phyloP scores from a whole-genome alignment of 2,797 vertebrate genomes.

The Galago senegalensis region DNA sequence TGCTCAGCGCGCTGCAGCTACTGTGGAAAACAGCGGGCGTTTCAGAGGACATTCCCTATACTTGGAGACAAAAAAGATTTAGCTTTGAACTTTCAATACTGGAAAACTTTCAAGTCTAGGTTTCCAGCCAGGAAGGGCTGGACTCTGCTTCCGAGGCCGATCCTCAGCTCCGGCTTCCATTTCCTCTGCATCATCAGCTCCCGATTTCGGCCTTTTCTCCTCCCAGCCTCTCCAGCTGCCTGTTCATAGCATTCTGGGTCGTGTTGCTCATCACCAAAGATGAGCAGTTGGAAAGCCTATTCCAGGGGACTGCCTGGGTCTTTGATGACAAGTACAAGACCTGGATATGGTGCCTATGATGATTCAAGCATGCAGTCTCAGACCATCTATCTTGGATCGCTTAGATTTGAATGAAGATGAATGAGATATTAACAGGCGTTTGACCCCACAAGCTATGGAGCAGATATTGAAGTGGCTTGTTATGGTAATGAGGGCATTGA shows the following conservation, averaged over 20 bases:
- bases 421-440: conserved; percentile 96
- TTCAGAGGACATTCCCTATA: conserved; percentile 83
- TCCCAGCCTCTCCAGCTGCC: conserved; percentile 97
- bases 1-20: conserved; percentile 68
- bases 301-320: conserved; percentile 99
- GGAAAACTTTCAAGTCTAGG: conserved; percentile 87
- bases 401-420: conserved; percentile 97
- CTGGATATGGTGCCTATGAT: conserved; percentile 98
- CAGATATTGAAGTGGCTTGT: conserved; percentile 99
- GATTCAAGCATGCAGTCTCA: conserved; percentile 98
- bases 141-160: conserved; percentile 87
- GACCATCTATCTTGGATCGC: conserved; percentile 95
- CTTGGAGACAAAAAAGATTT: conserved; percentile 87
- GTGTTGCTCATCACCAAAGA: conserved; percentile 98
- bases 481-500: conserved; percentile 99
- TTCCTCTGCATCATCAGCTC: conserved; percentile 98
- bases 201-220: conserved; percentile 99
- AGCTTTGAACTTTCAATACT: conserved; percentile 88
- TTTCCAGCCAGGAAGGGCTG: conserved; percentile 79
- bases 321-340: conserved; percentile 99
- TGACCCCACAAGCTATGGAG: conserved; percentile 98
- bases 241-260: conserved; percentile 98
- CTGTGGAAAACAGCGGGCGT: conserved; percentile 77
- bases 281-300: conserved; percentile 98
- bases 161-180: conserved; percentile 99